phyloP scores from a whole-genome alignment of 1,140 invertebrate species.

The Lamellibrachia luymesi region DNA sequence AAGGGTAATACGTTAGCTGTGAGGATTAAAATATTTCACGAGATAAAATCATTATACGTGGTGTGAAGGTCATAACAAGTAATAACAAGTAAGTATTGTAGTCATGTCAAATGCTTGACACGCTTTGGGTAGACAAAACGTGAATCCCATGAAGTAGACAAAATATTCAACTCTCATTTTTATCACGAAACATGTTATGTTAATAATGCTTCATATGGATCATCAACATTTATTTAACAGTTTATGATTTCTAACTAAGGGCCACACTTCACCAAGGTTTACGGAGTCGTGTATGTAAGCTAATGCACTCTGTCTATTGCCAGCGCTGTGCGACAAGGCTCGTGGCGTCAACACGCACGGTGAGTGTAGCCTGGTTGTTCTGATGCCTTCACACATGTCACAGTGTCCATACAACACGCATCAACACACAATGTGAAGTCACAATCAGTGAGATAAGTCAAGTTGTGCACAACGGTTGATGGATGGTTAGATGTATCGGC shows the following conservation, averaged over 20 bases:
- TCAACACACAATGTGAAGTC: background rate
- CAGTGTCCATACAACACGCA: background rate
- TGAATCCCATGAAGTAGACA: background rate
- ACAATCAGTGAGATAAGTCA: too few relatives aligned
- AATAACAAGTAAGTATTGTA: background rate
- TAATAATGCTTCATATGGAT: background rate
- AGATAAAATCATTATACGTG: constrained; percentile 37
- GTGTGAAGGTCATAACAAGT: constrained; percentile 22
- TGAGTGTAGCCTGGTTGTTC: background rate
- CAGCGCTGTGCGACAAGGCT: constrained; percentile 4
- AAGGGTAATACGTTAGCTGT: constrained; percentile 13
- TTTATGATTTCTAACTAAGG: background rate
- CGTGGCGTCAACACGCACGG: constrained; percentile 4
- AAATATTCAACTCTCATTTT: background rate
- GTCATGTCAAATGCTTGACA: background rate
- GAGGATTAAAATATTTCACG: constrained; percentile 29
- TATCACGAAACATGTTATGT: background rate
- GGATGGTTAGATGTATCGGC: too few relatives aligned
- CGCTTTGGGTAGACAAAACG: background rate
- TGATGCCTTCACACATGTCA: background rate
- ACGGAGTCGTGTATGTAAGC: background rate
- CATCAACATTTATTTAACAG: background rate
- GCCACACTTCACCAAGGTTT: background rate
- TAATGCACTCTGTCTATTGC: background rate
- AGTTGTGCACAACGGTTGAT: too few relatives aligned